Conservation (phyloP, 2,888 invertebrate species). For the Pharmacophagus antenor region DNA sequence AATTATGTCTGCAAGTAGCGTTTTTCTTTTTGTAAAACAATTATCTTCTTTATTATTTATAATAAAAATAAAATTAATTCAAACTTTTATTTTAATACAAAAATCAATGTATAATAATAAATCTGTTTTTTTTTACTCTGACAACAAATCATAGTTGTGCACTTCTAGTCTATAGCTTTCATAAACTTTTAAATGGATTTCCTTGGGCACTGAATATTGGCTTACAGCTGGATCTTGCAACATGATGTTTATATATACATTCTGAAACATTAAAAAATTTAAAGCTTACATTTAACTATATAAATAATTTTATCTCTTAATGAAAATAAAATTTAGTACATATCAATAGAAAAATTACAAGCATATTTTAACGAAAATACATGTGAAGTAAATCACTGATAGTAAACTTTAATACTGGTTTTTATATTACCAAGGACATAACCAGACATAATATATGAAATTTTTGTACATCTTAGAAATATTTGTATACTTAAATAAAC, state of each 20-base stretch:
- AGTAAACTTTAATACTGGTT: too few relatives aligned
- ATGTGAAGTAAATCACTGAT: too few relatives aligned
- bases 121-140: constrained; percentile 37
- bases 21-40: background rate
- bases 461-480: too few relatives aligned
- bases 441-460: too few relatives aligned
- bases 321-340: too few relatives aligned
- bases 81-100: background rate
- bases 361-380: too few relatives aligned
- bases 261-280: constrained; percentile 61
- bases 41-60: background rate
- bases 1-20: background rate
- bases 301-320: too few relatives aligned
- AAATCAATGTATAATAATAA: too few relatives aligned
- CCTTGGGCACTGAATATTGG: constrained; percentile 79
- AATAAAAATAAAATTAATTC: background rate
- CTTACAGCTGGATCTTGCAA: constrained; percentile 83
- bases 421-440: too few relatives aligned
- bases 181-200: constrained; percentile 79
- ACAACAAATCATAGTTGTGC: constrained; percentile 52
- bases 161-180: constrained; percentile 45
- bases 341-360: too few relatives aligned
- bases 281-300: too few relatives aligned
- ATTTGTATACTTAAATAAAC: too few relatives aligned
- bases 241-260: constrained; percentile 83